These are phyloP conservation scores for Timema cristinae DNA, from an alignment of 2,888 invertebrate species.

Conservation along the genomic window DNA sequence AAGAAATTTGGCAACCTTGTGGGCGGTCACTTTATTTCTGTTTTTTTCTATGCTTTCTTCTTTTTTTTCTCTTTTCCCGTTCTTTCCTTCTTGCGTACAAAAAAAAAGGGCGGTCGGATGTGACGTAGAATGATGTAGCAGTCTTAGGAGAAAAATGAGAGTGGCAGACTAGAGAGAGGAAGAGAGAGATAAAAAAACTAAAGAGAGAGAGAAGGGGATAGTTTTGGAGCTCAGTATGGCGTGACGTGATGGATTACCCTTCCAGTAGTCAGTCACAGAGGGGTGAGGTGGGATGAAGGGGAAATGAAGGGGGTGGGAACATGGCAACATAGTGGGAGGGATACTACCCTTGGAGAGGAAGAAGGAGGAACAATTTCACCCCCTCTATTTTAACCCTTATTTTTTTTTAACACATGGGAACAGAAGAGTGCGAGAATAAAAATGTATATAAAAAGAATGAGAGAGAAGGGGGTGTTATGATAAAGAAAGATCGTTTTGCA, in stretches of 20 bases:
- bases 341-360: slow-evolving; percentile 16
- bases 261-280: slow-evolving; percentile 16
- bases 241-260: slow-evolving; percentile 29
- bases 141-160: slow-evolving; percentile 68
- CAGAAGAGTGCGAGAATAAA: too few relatives aligned
- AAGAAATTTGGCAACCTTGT: slow-evolving; percentile 22
- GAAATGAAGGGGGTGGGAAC: slow-evolving; percentile 18
- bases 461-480: too few relatives aligned
- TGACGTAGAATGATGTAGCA: slow-evolving; percentile 70
- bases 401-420: too few relatives aligned
- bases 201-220: slow-evolving; percentile 7
- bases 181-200: slow-evolving; percentile 31
- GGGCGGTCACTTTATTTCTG: background rate
- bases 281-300: slow-evolving; percentile 20
- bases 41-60: background rate
- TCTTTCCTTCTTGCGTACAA: background rate
- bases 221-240: slow-evolving; percentile 27
- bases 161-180: slow-evolving; percentile 45
- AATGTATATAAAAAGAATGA: too few relatives aligned
- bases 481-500: too few relatives aligned
- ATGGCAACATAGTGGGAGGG: slow-evolving; percentile 17
- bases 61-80: background rate
- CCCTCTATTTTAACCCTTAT: too few relatives aligned
- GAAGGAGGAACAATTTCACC: background rate
- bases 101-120: slow-evolving; percentile 44